Conservation (phyloP, 2,888 invertebrate genomes). For the Ochropacha duplaris region DNA sequence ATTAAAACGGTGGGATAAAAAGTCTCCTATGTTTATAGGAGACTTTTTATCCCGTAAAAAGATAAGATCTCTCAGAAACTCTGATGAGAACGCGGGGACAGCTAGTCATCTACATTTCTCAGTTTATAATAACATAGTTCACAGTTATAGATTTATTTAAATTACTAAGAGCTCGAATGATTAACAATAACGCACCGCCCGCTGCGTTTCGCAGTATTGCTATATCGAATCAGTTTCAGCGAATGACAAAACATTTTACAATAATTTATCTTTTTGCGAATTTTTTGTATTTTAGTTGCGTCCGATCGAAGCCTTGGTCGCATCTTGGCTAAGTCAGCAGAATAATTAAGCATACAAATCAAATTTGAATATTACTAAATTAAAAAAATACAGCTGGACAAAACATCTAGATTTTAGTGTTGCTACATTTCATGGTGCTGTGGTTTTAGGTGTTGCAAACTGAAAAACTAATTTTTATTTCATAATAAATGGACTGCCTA, state of each 20-base stretch:
- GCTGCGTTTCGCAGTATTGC: neutral
- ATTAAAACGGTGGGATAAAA: too few relatives aligned
- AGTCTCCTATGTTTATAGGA: too few relatives aligned
- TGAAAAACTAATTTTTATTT: neutral
- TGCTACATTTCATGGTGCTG: neutral
- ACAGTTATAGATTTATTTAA: too few relatives aligned
- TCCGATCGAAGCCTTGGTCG: neutral
- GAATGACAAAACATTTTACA: neutral
- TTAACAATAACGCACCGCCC: neutral
- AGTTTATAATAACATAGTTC: too few relatives aligned
- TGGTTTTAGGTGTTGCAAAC: too few relatives aligned
- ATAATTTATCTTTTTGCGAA: neutral
- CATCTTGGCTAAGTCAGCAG: neutral
- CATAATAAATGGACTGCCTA: too few relatives aligned
- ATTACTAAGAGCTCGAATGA: neutral
- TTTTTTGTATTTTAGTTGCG: neutral
- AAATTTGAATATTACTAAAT: neutral
- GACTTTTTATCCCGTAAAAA: too few relatives aligned
- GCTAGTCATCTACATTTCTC: too few relatives aligned
- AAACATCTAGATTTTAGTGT: neutral
- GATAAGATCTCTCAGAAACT: too few relatives aligned
- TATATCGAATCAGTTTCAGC: neutral
- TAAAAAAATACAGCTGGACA: neutral
- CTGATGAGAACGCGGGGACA: too few relatives aligned
- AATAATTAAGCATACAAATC: neutral